These are phyloP conservation scores for Drosophila crucigera DNA, from an alignment of 2,888 invertebrate species.

Conservation along the genomic window DNA sequence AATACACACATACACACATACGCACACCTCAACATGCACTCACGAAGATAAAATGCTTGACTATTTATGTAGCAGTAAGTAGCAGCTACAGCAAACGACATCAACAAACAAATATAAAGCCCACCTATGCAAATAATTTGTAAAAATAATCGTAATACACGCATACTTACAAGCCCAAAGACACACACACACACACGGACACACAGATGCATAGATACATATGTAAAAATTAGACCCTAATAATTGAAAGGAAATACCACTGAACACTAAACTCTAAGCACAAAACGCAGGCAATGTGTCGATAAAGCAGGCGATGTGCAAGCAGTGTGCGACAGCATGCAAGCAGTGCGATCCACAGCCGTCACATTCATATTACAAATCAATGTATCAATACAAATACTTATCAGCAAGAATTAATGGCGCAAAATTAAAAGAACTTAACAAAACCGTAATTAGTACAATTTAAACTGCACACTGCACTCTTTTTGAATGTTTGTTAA, in stretches of 20 bases:
- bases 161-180: constrained; percentile 18
- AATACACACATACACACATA: constrained; percentile 41
- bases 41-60: constrained; percentile 51
- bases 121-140: constrained; percentile 79
- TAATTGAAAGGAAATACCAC: constrained; percentile 32
- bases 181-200: constrained; percentile 24
- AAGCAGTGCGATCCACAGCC: constrained; percentile 35
- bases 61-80: constrained; percentile 55
- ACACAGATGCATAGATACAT: constrained; percentile 34
- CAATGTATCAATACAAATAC: constrained; percentile 33
- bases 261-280: constrained; percentile 19
- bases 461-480: constrained; percentile 82
- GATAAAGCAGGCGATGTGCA: constrained; percentile 22
- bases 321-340: constrained; percentile 10
- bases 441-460: constrained; percentile 73
- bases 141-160: constrained; percentile 68
- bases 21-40: constrained; percentile 28
- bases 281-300: constrained; percentile 25
- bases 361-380: constrained; percentile 12
- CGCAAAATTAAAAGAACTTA: constrained; percentile 43
- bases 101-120: constrained; percentile 77
- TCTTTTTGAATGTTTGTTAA: constrained; percentile 80
- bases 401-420: constrained; percentile 44
- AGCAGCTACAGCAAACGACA: constrained; percentile 55
- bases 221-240: constrained; percentile 54